Conservation (phyloP, 2,888 invertebrate species). For the Tubiluchus corallicola region DNA sequence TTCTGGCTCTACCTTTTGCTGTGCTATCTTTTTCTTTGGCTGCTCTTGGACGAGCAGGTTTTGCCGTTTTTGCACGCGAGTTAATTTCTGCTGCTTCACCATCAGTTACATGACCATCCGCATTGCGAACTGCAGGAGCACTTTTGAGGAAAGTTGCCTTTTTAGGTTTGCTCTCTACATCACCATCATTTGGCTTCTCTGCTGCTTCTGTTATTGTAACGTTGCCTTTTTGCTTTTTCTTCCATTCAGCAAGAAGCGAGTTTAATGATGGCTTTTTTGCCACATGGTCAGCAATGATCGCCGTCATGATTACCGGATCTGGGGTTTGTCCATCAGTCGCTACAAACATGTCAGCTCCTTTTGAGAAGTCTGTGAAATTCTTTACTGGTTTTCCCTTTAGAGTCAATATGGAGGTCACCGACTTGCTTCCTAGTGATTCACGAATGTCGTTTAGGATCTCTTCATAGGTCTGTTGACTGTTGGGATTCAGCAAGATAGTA, state of each 20-base stretch:
- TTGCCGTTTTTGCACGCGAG: too few species aligned
- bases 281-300: background rate
- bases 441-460: background rate
- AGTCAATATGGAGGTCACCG: background rate
- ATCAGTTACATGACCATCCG: too few species aligned
- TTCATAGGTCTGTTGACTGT: background rate
- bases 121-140: too few species aligned
- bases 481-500: background rate
- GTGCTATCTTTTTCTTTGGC: too few species aligned
- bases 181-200: too few species aligned
- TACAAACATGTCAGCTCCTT: background rate
- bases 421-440: background rate
- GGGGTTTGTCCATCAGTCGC: background rate
- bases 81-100: too few species aligned
- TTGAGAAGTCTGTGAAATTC: background rate
- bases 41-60: too few species aligned
- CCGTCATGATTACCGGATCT: background rate
- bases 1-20: too few species aligned
- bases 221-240: too few species aligned
- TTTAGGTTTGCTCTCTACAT: too few species aligned
- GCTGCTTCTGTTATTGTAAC: too few species aligned
- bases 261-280: conserved; percentile 1
- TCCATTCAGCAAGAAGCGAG: background rate
- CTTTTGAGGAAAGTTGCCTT: too few species aligned
- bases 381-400: background rate